Conservation (phyloP, 2,113 vertebrate genomes). For the Brachypodius melanocephalos region DNA sequence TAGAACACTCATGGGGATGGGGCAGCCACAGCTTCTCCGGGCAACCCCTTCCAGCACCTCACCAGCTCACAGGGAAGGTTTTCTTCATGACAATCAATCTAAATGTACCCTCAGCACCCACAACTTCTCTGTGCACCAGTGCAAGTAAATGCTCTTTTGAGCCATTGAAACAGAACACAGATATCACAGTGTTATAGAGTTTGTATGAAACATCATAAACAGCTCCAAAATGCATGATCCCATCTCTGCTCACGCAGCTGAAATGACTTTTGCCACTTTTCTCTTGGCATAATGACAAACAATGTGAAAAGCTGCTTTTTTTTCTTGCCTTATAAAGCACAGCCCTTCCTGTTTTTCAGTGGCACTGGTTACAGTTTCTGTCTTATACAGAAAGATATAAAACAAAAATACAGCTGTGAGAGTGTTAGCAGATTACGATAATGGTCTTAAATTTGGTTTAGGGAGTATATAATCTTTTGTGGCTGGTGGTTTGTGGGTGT, state of each 20-base stretch:
- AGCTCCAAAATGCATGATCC: not conserved
- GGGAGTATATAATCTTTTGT: not conserved
- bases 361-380: not conserved
- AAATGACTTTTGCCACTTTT: not conserved
- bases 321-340: not conserved
- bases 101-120: not conserved
- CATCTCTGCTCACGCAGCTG: not conserved
- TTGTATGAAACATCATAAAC: not conserved
- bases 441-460: conserved; percentile 19
- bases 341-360: not conserved
- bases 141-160: not conserved
- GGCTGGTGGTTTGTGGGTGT: conserved; percentile 4
- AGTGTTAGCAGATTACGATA: not conserved
- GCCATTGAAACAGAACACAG: not conserved
- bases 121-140: not conserved
- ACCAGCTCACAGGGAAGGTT: not conserved
- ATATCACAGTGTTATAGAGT: not conserved
- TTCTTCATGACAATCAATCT: not conserved
- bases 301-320: not conserved
- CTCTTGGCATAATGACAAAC: not conserved
- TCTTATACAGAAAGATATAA: not conserved
- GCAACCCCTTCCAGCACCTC: not conserved
- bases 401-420: not conserved
- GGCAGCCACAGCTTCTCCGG: not conserved
- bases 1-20: not conserved